Evolutionary conservation across 2,888 invertebrate species (phyloP).

Genomic region (Dysmachus trigonus): DNA sequence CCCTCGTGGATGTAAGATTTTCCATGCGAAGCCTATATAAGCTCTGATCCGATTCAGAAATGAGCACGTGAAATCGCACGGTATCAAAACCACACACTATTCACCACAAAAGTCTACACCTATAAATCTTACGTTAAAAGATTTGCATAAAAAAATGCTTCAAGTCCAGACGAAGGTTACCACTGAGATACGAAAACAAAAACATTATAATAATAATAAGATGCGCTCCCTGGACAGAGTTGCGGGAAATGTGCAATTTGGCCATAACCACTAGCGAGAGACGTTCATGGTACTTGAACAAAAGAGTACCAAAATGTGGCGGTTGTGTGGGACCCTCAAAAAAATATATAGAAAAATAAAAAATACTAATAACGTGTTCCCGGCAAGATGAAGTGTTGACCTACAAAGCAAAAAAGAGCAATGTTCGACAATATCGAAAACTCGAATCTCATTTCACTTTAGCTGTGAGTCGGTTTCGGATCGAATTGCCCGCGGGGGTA

Average conservation of each 20-base stretch:
- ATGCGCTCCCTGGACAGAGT: not conserved
- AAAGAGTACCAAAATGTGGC: not conserved
- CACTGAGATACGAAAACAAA: not conserved
- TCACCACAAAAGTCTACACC: not conserved
- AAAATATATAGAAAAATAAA: not conserved
- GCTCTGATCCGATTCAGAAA: not conserved
- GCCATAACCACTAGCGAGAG: not conserved
- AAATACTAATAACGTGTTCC: not conserved
- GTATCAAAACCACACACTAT: not conserved
- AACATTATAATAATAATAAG: not conserved
- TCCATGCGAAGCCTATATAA: not conserved
- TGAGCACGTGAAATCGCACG: not conserved
- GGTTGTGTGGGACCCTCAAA: not conserved
- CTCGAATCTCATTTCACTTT: not conserved
- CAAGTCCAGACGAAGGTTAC: not conserved
- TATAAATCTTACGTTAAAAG: not conserved
- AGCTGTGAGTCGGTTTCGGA: not conserved
- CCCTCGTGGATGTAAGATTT: not conserved
- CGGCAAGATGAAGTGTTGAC: not conserved
- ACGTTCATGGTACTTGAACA: not conserved
- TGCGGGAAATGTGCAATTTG: not conserved
- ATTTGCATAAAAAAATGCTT: not conserved
- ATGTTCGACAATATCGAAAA: not conserved
- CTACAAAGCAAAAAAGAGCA: not conserved
- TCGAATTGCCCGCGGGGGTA: not conserved